Conservation (phyloP, 1,140 invertebrate species). For the Leptonema lineaticorne region DNA sequence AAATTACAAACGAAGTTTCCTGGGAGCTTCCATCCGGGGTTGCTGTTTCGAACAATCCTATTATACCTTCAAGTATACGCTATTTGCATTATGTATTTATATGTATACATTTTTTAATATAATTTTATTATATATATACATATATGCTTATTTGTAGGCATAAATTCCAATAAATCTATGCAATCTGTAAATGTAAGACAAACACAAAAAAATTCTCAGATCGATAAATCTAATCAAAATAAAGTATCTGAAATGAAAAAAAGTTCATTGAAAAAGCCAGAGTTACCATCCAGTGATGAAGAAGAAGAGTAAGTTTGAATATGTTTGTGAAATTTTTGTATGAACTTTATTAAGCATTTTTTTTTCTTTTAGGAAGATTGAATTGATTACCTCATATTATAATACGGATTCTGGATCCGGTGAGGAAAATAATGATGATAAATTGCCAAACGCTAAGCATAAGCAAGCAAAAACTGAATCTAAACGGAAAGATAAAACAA, state of each 20-base stretch:
- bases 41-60: not conserved
- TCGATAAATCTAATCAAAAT: too few relatives aligned
- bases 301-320: slow-evolving; percentile 32
- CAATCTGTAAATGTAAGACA: not conserved
- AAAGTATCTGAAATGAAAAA: too few relatives aligned
- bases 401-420: slow-evolving; percentile 39
- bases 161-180: not conserved
- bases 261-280: not conserved
- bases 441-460: not conserved
- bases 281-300: slow-evolving; percentile 33
- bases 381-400: slow-evolving; percentile 39
- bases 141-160: not conserved
- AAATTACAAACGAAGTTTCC: slow-evolving; percentile 54
- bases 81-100: not conserved
- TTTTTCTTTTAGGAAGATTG: slow-evolving; percentile 37
- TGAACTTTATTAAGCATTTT: slow-evolving; percentile 6
- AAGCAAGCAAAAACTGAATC: not conserved
- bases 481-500: not conserved
- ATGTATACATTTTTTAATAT: not conserved
- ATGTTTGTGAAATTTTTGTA: not conserved
- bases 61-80: not conserved
- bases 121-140: not conserved
- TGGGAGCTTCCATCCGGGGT: slow-evolving; percentile 54
- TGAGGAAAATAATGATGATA: slow-evolving; percentile 31
- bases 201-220: too few relatives aligned